Base-by-base conservation (phyloP, 2,888 invertebrate genomes). In the Nephrotoma guestfalica region DNA sequence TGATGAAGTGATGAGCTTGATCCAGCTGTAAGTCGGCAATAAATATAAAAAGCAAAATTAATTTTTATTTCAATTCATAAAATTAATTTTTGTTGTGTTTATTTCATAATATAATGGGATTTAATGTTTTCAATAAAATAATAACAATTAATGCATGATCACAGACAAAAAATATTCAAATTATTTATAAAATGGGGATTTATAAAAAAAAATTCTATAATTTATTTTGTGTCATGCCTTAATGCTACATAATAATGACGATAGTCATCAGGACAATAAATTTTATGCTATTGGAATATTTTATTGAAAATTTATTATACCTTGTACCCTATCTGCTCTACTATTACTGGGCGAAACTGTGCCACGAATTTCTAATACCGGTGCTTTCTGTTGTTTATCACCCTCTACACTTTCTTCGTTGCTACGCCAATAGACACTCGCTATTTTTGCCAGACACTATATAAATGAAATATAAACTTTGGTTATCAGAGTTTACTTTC, bases 361-460 rank as follows among this genome's bases (percentile, higher is more conserved):
- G 90, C 94, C 95, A 87, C 94, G 93, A 89, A 95, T 95, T 90
- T 95, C 95, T 89, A 95, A 91, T 83, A 94, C 95, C 71, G 95
- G 94, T 71, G 94, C 94, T 90, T 93, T 94, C 89, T 93, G 94
- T 87, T 94, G 93, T 88, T 93, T 91, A 89, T 95, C 95, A 86
- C 95, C 94, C 90, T 95, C 94, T 88, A 95, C 95, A 89, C 95
- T 95, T 90, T 95, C 94, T 91, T 95, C 95, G 91, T 95, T 95
- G 90, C 94, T 95, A 89, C 94, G 93, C 93, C 94, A 94, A 91
- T 95, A 95, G 88, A 95, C 93, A 85, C 94, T 94, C 88, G 94
- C 94, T 89, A 96, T 93, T 88, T 94, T 94, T 86, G 95, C 95
- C 89, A 95, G 92, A 91, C 96, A 96, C 92, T 92, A 57, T 30